Conservation (phyloP, 2,888 invertebrate species). For the Atrina japonica region DNA sequence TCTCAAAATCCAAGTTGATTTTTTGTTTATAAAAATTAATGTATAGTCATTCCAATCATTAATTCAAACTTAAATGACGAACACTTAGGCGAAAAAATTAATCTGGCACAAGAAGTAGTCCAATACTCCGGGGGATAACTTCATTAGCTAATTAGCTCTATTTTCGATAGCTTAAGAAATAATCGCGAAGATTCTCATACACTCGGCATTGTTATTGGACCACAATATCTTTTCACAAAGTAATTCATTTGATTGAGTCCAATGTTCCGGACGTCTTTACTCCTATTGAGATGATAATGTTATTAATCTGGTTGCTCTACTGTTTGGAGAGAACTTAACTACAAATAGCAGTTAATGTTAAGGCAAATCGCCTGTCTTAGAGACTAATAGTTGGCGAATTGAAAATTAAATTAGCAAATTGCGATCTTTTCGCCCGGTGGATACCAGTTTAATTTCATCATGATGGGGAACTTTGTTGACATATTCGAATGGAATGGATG, state of each 20-base stretch:
- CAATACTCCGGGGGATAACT: conserved; percentile 34
- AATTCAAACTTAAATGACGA: too few species aligned
- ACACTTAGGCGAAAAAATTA: too few species aligned
- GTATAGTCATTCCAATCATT: too few species aligned
- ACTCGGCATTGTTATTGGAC: conserved; percentile 37
- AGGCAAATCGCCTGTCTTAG: conserved; percentile 64
- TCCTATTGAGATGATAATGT: conserved; percentile 55
- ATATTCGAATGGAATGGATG: conserved; percentile 52
- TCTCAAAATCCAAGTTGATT: too few species aligned
- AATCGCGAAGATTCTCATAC: conserved; percentile 34
- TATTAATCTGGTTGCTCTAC: conserved; percentile 51
- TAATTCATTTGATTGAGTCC: conserved; percentile 49
- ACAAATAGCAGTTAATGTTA: conserved; percentile 61
- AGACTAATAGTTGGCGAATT: conserved; percentile 78
- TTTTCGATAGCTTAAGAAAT: conserved; percentile 43
- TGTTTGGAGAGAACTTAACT: conserved; percentile 46
- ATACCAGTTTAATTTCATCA: conserved; percentile 76
- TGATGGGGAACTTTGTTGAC: conserved; percentile 64
- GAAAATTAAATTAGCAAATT: conserved; percentile 80
- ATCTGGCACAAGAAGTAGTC: too few species aligned
- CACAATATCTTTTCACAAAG: conserved; percentile 41
- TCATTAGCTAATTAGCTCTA: conserved; percentile 52
- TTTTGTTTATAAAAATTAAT: too few species aligned
- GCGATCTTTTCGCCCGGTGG: conserved; percentile 70
- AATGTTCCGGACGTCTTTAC: conserved; percentile 18